These are phyloP conservation scores for Nannospalax galili DNA, from an alignment of 2,113 vertebrate genomes.

Conservation along the genomic window DNA sequence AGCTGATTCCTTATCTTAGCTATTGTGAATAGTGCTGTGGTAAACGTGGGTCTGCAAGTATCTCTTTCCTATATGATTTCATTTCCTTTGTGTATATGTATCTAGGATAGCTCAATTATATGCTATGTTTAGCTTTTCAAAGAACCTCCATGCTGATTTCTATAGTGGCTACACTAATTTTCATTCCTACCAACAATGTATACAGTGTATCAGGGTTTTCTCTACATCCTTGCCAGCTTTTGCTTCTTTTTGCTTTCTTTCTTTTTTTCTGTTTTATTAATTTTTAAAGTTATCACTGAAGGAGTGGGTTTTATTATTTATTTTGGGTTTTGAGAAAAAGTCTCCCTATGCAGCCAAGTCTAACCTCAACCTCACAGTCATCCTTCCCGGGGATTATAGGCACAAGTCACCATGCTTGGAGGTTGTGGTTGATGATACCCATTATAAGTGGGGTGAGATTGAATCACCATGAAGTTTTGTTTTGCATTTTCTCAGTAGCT, in stretches of 20 bases:
- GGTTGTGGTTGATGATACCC: neutral
- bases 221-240: neutral
- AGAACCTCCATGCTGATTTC: neutral
- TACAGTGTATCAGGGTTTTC: neutral
- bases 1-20: neutral
- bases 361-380: neutral
- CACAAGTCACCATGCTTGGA: neutral
- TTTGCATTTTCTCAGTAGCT: neutral
- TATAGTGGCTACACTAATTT: neutral
- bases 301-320: neutral
- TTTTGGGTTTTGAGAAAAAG: neutral
- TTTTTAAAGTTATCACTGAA: neutral
- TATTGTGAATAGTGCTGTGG: neutral
- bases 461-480: neutral
- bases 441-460: neutral
- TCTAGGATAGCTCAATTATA: neutral
- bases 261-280: neutral
- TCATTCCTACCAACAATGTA: neutral
- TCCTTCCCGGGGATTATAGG: neutral
- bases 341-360: neutral
- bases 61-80: neutral
- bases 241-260: neutral
- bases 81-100: neutral
- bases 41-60: neutral
- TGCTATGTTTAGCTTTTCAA: neutral